Conservation (phyloP, 2,888 invertebrate species). For the Drosophila paucipuncta region DNA sequence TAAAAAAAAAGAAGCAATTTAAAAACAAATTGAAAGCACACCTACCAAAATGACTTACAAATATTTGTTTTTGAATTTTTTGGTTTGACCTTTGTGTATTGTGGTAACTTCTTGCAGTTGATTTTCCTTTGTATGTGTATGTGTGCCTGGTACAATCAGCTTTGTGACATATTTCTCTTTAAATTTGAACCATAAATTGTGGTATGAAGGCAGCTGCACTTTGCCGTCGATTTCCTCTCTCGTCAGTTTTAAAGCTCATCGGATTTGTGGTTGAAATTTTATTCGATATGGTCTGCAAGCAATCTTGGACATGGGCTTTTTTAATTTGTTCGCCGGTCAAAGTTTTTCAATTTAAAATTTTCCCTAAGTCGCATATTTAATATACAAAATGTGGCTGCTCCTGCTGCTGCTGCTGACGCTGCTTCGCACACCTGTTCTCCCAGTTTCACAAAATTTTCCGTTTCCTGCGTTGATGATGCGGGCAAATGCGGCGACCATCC, state of each 20-base stretch:
- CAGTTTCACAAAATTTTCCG: conserved; percentile 2
- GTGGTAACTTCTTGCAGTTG: background rate
- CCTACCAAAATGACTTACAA: conserved; percentile 39
- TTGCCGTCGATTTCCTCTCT: background rate
- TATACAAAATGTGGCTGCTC: conserved; percentile 66
- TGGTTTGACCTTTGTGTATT: conserved; percentile 4
- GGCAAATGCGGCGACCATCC: conserved; percentile 50
- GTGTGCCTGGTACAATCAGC: conserved; percentile 47
- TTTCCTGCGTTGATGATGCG: conserved; percentile 37
- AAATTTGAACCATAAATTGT: conserved; percentile 24
- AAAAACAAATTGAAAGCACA: conserved; percentile 39
- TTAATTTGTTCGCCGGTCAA: conserved; percentile 71
- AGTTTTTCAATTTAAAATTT: conserved; percentile 78
- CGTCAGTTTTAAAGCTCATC: conserved; percentile 47
- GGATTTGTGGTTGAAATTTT: conserved; percentile 55
- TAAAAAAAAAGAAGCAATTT: conserved; percentile 24
- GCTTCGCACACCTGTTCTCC: conserved; percentile 65
- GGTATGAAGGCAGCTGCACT: conserved; percentile 31
- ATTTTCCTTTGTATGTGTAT: conserved; percentile 9
- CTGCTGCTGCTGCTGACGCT: conserved; percentile 53
- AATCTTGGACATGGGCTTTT: conserved; percentile 48
- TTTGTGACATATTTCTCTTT: conserved; percentile 55
- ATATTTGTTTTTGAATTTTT: conserved; percentile 39
- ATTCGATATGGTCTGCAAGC: conserved; percentile 33
- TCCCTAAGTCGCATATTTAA: conserved; percentile 68